phyloP scores from a whole-genome alignment of 2,797 vertebrate species.

The Fratercula arctica region DNA sequence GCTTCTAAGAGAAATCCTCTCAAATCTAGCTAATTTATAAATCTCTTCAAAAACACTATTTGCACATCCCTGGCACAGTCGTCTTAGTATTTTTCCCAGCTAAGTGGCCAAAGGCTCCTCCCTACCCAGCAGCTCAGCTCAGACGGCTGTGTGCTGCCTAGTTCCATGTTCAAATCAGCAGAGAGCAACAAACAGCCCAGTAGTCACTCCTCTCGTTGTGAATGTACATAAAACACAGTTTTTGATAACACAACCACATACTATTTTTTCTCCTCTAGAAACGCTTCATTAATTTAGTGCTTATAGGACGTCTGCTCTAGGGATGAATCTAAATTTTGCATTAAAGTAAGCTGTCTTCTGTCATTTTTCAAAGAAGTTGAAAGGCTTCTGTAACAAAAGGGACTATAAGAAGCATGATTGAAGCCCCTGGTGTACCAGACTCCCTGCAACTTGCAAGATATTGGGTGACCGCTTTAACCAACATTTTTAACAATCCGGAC shows the following conservation, averaged over 20 bases:
- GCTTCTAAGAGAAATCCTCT: neutral
- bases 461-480: neutral
- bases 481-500: accelerated
- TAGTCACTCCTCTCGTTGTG: neutral
- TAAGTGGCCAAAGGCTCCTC: neutral
- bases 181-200: neutral
- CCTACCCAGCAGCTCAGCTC: neutral
- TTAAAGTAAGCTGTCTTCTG: neutral
- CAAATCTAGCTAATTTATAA: neutral
- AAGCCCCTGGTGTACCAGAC: neutral
- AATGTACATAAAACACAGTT: neutral
- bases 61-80: neutral
- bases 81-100: neutral
- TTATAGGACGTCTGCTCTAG: neutral
- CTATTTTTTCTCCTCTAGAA: neutral
- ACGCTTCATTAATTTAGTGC: neutral
- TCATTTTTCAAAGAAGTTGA: neutral
- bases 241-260: neutral
- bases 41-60: neutral
- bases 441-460: neutral
- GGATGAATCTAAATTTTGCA: neutral
- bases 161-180: neutral
- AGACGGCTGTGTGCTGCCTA: neutral
- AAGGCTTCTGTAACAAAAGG: neutral
- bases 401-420: neutral